These are phyloP conservation scores for Leptodirus hochenwartii DNA, from an alignment of 2,888 invertebrate genomes.

Conservation along the genomic window DNA sequence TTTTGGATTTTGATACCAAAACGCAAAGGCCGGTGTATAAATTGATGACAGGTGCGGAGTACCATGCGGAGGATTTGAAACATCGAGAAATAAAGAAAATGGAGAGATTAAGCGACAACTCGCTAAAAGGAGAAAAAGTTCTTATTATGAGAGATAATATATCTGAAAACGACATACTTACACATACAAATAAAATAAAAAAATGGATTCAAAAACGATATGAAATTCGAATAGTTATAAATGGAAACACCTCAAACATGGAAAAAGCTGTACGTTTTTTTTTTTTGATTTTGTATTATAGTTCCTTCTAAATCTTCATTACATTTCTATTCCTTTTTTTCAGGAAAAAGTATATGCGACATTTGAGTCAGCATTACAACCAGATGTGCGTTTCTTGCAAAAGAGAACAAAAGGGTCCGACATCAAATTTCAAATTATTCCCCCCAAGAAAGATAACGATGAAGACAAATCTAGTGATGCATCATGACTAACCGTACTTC, in stretches of 20 bases:
- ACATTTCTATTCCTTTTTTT: slow-evolving; percentile 16
- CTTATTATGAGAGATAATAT: slow-evolving; percentile 42
- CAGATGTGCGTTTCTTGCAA: slow-evolving; percentile 37
- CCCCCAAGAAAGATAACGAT: slow-evolving; percentile 23
- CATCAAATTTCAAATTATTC: slow-evolving; percentile 43
- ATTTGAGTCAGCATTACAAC: slow-evolving; percentile 34
- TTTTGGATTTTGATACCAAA: slow-evolving; percentile 47
- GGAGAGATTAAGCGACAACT: slow-evolving; percentile 21
- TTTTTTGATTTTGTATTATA: slow-evolving; percentile 2
- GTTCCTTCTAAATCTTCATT: slow-evolving; percentile 3
- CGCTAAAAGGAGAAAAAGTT: slow-evolving; percentile 42
- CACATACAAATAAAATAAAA: slow-evolving; percentile 40
- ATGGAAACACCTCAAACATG: slow-evolving; percentile 28
- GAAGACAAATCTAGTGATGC: slow-evolving; percentile 7
- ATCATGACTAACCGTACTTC: slow-evolving; percentile 15
- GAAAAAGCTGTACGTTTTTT: slow-evolving; percentile 23
- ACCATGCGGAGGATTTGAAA: slow-evolving; percentile 39
- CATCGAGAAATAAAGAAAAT: slow-evolving; percentile 32
- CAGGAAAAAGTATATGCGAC: slow-evolving; percentile 39
- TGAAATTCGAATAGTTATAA: slow-evolving; percentile 41
- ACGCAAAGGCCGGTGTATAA: slow-evolving; percentile 49
- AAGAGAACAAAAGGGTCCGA: slow-evolving; percentile 40
- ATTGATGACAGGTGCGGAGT: slow-evolving; percentile 46
- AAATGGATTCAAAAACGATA: slow-evolving; percentile 48
- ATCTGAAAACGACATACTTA: slow-evolving; percentile 44